Conservation (phyloP, 2,113 vertebrate genomes). For the Rallus limicola region DNA sequence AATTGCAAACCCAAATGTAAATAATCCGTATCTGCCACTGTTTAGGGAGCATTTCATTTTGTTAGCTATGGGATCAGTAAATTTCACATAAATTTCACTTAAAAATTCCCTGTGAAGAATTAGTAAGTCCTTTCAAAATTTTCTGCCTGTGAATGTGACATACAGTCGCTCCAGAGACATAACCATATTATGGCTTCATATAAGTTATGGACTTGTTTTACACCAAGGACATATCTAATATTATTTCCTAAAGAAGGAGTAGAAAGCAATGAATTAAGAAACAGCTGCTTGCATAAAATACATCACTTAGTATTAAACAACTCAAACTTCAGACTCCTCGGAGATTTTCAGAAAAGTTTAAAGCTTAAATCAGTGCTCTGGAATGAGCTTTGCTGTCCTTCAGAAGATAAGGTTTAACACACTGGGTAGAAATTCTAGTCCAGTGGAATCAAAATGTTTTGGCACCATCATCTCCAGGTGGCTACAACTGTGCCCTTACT, state of each 20-base stretch:
- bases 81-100: background rate
- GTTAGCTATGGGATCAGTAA: background rate
- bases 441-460: background rate
- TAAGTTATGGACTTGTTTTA: background rate
- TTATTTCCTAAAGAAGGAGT: background rate
- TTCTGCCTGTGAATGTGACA: conserved; percentile 45
- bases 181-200: background rate
- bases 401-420: background rate
- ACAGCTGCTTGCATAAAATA: background rate
- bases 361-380: background rate
- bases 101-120: background rate
- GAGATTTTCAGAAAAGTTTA: background rate
- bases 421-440: background rate
- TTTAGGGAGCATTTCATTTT: background rate
- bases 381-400: background rate
- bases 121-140: conserved; percentile 66
- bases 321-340: background rate
- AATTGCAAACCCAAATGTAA: background rate
- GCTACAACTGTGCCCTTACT: background rate
- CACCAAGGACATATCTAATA: background rate
- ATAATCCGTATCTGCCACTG: background rate
- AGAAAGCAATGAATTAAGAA: background rate
- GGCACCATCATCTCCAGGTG: background rate
- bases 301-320: background rate
- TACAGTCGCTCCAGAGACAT: conserved; percentile 57